These are phyloP conservation scores for Drosophila robusta DNA, from an alignment of 2,888 invertebrate species.

Conservation along the genomic window DNA sequence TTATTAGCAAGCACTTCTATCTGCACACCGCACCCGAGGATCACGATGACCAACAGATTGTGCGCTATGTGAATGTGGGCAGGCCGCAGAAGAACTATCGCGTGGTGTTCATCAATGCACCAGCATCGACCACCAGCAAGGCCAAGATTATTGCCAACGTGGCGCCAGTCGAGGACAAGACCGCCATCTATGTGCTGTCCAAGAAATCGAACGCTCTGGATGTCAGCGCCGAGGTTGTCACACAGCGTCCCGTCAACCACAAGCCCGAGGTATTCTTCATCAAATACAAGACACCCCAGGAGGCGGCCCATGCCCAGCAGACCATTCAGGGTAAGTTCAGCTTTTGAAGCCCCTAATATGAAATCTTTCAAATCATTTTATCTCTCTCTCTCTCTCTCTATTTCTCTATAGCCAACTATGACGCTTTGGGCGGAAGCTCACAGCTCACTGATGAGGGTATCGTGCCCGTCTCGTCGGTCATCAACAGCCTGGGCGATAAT, in stretches of 20 bases:
- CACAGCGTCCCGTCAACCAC: conserved; percentile 73
- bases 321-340: conserved; percentile 79
- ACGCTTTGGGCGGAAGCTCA: conserved; percentile 79
- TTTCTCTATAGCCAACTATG: conserved; percentile 79
- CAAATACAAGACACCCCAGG: conserved; percentile 84
- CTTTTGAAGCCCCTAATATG: neutral
- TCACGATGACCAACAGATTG: conserved; percentile 81
- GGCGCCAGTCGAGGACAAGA: conserved; percentile 83
- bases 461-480: conserved; percentile 80
- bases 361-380: neutral
- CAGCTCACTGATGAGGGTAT: conserved; percentile 77
- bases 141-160: conserved; percentile 82
- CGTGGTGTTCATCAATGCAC: conserved; percentile 84
- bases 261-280: conserved; percentile 85
- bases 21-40: conserved; percentile 84
- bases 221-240: conserved; percentile 80
- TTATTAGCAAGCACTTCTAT: conserved; percentile 83
- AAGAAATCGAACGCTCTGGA: conserved; percentile 82
- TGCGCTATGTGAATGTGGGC: conserved; percentile 82
- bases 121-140: conserved; percentile 76
- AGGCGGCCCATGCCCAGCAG: conserved; percentile 83
- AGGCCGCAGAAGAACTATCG: conserved; percentile 82
- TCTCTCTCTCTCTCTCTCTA: neutral
- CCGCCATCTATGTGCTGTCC: conserved; percentile 84
- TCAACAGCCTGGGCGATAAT: conserved; percentile 74